These are phyloP conservation scores for Mesaphorura yosii DNA, from an alignment of 1,140 invertebrate species.

Conservation along the genomic window DNA sequence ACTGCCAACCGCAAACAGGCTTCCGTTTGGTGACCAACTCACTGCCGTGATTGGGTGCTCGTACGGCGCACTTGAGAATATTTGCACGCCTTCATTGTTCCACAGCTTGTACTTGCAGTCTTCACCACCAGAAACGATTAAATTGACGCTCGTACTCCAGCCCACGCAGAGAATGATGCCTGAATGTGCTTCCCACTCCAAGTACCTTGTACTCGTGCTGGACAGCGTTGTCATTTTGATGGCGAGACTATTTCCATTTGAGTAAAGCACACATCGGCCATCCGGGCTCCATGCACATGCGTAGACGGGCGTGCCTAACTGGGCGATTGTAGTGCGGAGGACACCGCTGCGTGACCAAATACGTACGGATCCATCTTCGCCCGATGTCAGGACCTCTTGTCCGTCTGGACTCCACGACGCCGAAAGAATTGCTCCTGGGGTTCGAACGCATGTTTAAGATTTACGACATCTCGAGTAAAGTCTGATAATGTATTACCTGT, in stretches of 20 bases:
- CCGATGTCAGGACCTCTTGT: conserved; percentile 70
- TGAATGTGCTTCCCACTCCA: conserved; percentile 93
- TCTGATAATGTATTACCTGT: conserved; percentile 43
- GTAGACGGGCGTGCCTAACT: conserved; percentile 59
- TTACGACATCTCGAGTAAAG: conserved; percentile 1
- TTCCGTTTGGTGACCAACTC: conserved; percentile 79
- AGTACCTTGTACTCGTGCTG: conserved; percentile 72
- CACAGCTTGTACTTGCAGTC: conserved; percentile 93
- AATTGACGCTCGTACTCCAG: conserved; percentile 76
- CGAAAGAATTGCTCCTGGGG: conserved; percentile 56
- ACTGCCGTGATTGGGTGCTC: conserved; percentile 85
- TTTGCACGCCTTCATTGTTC: conserved; percentile 75
- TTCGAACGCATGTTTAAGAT: conserved; percentile 4
- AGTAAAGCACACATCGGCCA: conserved; percentile 69
- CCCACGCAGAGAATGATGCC: conserved; percentile 73
- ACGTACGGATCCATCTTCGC: conserved; percentile 92
- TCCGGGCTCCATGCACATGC: conserved; percentile 78
- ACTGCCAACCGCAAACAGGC: conserved; percentile 82
- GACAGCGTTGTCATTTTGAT: conserved; percentile 59
- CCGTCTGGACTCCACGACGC: conserved; percentile 88
- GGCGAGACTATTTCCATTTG: conserved; percentile 65
- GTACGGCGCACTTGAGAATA: conserved; percentile 69
- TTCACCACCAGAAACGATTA: conserved; percentile 87
- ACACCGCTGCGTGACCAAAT: conserved; percentile 95
- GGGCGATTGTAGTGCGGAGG: conserved; percentile 76